Conservation (phyloP, 2,888 invertebrate species). For the Syrista parreyssii region DNA sequence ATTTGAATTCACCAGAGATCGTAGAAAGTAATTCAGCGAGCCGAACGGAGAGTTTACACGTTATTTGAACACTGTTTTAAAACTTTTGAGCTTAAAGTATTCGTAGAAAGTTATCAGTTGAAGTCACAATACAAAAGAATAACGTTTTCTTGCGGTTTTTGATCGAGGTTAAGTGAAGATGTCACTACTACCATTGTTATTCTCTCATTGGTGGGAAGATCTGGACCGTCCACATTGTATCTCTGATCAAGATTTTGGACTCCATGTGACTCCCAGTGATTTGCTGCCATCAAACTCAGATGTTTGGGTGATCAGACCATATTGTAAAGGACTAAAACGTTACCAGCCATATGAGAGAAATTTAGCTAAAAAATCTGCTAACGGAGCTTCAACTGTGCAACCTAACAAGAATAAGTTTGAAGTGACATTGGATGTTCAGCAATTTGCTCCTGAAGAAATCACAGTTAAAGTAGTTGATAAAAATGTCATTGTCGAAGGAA, state of each 20-base stretch:
- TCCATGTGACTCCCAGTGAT: slow-evolving; percentile 79
- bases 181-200: slow-evolving; percentile 64
- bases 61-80: slow-evolving; percentile 23
- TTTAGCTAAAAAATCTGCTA: slow-evolving; percentile 71
- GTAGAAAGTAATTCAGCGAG: slow-evolving; percentile 19
- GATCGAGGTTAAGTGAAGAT: slow-evolving; percentile 36
- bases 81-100: background rate
- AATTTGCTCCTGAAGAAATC: slow-evolving; percentile 81
- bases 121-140: background rate
- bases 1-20: slow-evolving; percentile 11
- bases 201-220: slow-evolving; percentile 67
- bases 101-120: background rate
- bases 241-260: slow-evolving; percentile 82
- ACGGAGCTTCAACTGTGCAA: slow-evolving; percentile 80
- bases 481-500: slow-evolving; percentile 78
- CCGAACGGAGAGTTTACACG: slow-evolving; percentile 21
- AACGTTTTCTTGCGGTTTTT: background rate
- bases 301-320: slow-evolving; percentile 20
- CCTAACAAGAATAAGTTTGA: slow-evolving; percentile 77
- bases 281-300: slow-evolving; percentile 70
- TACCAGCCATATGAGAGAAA: slow-evolving; percentile 79
- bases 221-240: slow-evolving; percentile 75
- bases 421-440: slow-evolving; percentile 81
- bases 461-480: slow-evolving; percentile 79
- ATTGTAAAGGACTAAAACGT: slow-evolving; percentile 63